Percentiles rank a stretch among this genome's conserved stretches.
These are phyloP conservation scores for Sebastes kiyomatsui DNA, from an alignment of 2,797 vertebrate species.

Conservation along the genomic window DNA sequence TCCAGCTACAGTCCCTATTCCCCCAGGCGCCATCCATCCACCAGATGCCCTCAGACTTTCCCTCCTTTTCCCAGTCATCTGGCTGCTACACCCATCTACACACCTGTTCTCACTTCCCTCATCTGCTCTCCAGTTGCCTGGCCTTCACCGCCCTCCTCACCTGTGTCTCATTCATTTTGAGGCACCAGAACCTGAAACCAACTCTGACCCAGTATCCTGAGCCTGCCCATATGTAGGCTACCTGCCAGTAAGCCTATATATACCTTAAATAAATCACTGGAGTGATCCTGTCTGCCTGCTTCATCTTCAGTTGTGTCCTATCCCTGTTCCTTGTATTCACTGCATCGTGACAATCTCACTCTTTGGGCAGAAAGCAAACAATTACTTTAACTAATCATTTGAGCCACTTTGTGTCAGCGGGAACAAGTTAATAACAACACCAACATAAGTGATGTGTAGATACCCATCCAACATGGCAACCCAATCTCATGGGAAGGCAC, in stretches of 20 bases:
- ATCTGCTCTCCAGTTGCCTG: not conserved
- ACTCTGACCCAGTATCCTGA: not conserved
- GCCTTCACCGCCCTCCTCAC: not conserved
- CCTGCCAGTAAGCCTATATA: not conserved
- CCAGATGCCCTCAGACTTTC: too few relatives aligned
- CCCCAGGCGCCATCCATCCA: too few relatives aligned
- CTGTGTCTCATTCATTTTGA: not conserved
- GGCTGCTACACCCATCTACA: too few relatives aligned
- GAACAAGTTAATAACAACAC: not conserved
- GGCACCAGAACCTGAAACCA: not conserved
- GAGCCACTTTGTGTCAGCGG: not conserved
- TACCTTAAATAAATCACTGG: not conserved
- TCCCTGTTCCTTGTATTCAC: not conserved
- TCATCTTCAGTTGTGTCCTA: not conserved
- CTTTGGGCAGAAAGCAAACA: not conserved
- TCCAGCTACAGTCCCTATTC: too few relatives aligned
- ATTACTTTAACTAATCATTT: not conserved
- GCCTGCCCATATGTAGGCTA: not conserved
- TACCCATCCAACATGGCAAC: not conserved
- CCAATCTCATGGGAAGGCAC: too few relatives aligned
- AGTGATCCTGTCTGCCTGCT: not conserved
- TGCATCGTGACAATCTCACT: not conserved
- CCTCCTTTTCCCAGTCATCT: too few relatives aligned
- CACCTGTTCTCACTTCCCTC: too few relatives aligned
- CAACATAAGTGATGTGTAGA: not conserved